Evolutionary conservation across 2,797 vertebrate species (phyloP).

Genomic region (Anguilla anguilla): DNA sequence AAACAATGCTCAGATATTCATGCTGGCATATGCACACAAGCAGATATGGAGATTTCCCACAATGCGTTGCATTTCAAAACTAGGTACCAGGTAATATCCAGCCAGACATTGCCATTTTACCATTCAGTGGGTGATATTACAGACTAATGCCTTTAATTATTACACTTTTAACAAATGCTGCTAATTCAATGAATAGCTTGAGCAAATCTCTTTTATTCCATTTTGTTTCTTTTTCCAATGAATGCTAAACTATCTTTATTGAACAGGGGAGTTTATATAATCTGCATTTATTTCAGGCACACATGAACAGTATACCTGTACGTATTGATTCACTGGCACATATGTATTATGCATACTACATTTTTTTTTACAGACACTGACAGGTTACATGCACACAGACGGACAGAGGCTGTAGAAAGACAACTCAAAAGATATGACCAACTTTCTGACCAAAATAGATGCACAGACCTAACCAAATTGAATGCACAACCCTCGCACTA

Average conservation of each 20-base stretch:
- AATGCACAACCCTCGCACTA: not conserved
- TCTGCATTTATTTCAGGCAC: not conserved
- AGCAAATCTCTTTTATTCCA: conserved; percentile 28
- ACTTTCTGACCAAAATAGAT: not conserved
- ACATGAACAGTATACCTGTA: not conserved
- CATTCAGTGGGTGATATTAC: conserved; percentile 17
- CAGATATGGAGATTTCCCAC: conserved; percentile 54
- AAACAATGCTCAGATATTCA: conserved; percentile 30
- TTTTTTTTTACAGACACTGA: conserved; percentile 16
- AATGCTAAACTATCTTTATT: conserved; percentile 10
- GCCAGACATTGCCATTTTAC: conserved; percentile 29
- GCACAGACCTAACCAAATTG: not conserved
- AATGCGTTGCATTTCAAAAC: conserved; percentile 43
- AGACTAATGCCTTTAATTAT: conserved; percentile 39
- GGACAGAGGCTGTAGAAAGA: not conserved
- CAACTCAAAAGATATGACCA: not conserved
- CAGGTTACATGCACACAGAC: conserved; percentile 39
- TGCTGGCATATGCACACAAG: conserved; percentile 37
- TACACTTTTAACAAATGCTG: conserved; percentile 46
- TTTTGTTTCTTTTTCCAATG: conserved; percentile 24
- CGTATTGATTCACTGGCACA: not conserved
- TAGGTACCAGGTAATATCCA: conserved; percentile 17
- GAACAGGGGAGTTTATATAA: conserved; percentile 28
- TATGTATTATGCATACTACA: not conserved
- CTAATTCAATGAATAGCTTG: conserved; percentile 37